phyloP scores from a whole-genome alignment of 1,140 invertebrate genomes.

The Trichogramma pretiosum region DNA sequence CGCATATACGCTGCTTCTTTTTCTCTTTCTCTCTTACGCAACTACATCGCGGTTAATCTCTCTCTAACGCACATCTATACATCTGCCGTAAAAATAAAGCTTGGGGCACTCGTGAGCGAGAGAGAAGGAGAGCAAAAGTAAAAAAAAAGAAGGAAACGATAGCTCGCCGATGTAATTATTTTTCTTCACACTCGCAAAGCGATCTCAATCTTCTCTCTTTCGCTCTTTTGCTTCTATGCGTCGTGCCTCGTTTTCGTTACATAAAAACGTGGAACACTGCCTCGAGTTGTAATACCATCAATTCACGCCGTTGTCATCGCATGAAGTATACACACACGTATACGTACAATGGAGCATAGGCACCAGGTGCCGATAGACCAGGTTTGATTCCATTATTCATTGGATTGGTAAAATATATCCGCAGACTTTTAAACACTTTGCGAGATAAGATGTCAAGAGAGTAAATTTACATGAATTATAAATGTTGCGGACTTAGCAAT shows the following conservation, averaged over 20 bases:
- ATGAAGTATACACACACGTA: neutral
- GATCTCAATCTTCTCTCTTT: slow-evolving; percentile 3
- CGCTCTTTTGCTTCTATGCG: neutral
- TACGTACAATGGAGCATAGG: too few species aligned
- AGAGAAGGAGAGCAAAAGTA: too few species aligned
- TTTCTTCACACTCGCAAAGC: slow-evolving; percentile 1
- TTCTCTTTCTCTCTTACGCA: too few species aligned
- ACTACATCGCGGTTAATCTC: slow-evolving; percentile 6
- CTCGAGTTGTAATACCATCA: slow-evolving; percentile 3
- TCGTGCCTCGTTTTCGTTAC: too few species aligned
- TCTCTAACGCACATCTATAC: slow-evolving; percentile 7
- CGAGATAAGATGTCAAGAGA: too few species aligned
- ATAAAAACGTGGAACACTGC: neutral
- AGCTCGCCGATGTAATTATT: slow-evolving; percentile 8
- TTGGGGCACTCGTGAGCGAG: too few species aligned
- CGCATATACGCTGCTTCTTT: too few species aligned
- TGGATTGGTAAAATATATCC: too few species aligned
- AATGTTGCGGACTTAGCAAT: too few species aligned
- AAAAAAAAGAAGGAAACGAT: neutral
- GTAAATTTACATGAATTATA: too few species aligned
- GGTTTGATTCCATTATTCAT: slow-evolving; percentile 10
- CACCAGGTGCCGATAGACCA: slow-evolving; percentile 4
- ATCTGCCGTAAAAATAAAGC: slow-evolving; percentile 12
- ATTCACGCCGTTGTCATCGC: slow-evolving; percentile 7
- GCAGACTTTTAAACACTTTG: too few species aligned